These are phyloP conservation scores for Microchrysa polita DNA, from an alignment of 2,888 invertebrate genomes.

Conservation along the genomic window DNA sequence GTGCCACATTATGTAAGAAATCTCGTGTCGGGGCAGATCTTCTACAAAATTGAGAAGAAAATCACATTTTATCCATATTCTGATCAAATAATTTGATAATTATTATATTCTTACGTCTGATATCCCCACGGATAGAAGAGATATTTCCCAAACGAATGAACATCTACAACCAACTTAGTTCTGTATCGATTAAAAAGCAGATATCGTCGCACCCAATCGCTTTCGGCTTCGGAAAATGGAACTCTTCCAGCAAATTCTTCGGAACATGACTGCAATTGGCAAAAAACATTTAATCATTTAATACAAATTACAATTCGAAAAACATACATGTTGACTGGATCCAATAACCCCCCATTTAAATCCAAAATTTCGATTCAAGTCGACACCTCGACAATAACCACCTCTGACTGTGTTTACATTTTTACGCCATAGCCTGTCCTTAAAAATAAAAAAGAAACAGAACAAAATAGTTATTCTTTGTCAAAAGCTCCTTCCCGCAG, in stretches of 20 bases:
- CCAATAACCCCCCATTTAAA: slow-evolving; percentile 72
- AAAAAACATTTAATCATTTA: slow-evolving; percentile 15
- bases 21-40: slow-evolving; percentile 59
- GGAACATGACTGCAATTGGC: slow-evolving; percentile 57
- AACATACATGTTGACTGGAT: slow-evolving; percentile 65
- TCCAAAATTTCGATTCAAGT: slow-evolving; percentile 81
- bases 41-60: slow-evolving; percentile 54
- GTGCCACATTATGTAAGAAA: slow-evolving; percentile 60
- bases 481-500: no score
- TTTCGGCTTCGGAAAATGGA: slow-evolving; percentile 62
- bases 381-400: slow-evolving; percentile 72
- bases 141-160: slow-evolving; percentile 64
- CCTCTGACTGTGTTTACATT: slow-evolving; percentile 60
- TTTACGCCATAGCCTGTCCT: slow-evolving; percentile 73
- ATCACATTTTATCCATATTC: background rate
- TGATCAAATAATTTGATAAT: slow-evolving; percentile 17
- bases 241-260: slow-evolving; percentile 61
- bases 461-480: no score
- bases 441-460: slow-evolving; percentile 41
- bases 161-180: slow-evolving; percentile 62
- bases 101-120: slow-evolving; percentile 59
- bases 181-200: slow-evolving; percentile 60
- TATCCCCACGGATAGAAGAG: slow-evolving; percentile 64
- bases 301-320: no score
- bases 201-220: slow-evolving; percentile 59